These are phyloP conservation scores for Marmota flaviventris DNA, from an alignment of 2,113 vertebrate genomes.

Conservation along the genomic window DNA sequence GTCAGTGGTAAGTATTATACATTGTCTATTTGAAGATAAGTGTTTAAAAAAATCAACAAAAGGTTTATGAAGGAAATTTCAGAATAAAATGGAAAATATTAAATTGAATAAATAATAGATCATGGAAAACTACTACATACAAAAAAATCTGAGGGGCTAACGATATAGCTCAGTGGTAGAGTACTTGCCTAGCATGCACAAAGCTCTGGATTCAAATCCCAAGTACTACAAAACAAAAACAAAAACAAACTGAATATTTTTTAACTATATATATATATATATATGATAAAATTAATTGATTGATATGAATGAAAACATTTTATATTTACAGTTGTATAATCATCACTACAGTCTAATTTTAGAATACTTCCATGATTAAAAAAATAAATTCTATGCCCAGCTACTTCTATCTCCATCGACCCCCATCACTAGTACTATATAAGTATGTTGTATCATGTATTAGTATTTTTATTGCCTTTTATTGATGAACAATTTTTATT, in stretches of 20 bases:
- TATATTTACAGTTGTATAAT: neutral
- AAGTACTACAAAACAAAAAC: no score
- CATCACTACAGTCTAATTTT: neutral
- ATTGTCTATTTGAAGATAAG: neutral
- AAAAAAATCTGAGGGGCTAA: neutral
- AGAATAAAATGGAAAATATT: neutral
- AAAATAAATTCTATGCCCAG: neutral
- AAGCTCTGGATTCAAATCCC: neutral
- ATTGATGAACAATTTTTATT: neutral
- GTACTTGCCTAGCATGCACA: neutral
- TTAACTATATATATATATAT: neutral
- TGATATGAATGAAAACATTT: neutral
- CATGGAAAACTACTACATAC: neutral
- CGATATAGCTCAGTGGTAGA: no score
- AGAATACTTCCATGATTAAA: neutral
- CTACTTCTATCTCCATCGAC: neutral
- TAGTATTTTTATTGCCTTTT: neutral
- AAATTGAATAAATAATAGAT: neutral
- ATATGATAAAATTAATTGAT: constrained; percentile 14
- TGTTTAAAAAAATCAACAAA: neutral
- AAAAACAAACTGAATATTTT: neutral
- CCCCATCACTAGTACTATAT: neutral
- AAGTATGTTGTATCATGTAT: neutral
- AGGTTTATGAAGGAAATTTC: neutral
- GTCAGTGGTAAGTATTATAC: neutral